phyloP scores from a whole-genome alignment of 2,888 invertebrate species.

The Apotomis turbidana region DNA sequence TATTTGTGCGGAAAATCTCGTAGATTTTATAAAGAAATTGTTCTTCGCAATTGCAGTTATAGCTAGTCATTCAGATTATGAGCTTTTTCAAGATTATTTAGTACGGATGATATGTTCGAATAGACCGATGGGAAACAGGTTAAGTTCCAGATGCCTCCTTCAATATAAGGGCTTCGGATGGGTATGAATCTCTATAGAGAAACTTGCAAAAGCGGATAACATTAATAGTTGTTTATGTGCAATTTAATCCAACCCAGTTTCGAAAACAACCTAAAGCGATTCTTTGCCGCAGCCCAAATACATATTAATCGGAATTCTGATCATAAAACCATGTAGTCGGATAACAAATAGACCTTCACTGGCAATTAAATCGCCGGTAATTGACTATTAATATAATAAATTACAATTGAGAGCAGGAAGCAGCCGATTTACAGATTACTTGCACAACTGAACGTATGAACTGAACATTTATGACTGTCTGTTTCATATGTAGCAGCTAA shows the following conservation, averaged over 20 bases:
- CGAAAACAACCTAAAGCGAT: slow-evolving; percentile 8
- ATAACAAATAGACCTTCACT: slow-evolving; percentile 25
- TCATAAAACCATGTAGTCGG: slow-evolving; percentile 7
- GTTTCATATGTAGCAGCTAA: too few relatives aligned
- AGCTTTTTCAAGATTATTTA: too few relatives aligned
- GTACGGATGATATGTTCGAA: too few relatives aligned
- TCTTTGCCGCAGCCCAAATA: slow-evolving; percentile 17
- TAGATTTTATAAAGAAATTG: too few relatives aligned
- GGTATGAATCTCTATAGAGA: too few relatives aligned
- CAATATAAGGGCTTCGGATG: too few relatives aligned
- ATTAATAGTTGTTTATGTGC: background rate
- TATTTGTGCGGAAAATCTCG: too few relatives aligned
- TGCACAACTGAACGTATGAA: slow-evolving; percentile 5
- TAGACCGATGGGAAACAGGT: too few relatives aligned
- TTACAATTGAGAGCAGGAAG: background rate
- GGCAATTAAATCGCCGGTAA: slow-evolving; percentile 15
- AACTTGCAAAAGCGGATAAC: too few relatives aligned
- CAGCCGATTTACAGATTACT: slow-evolving; percentile 1
- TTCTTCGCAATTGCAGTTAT: too few relatives aligned
- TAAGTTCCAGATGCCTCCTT: too few relatives aligned
- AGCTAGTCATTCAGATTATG: too few relatives aligned
- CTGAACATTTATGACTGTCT: background rate
- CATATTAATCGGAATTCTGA: slow-evolving; percentile 25
- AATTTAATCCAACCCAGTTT: background rate
- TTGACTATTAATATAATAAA: slow-evolving; percentile 15